These are phyloP conservation scores for Simalia tracyae DNA, from an alignment of 2,797 vertebrate species.

Conservation along the genomic window DNA sequence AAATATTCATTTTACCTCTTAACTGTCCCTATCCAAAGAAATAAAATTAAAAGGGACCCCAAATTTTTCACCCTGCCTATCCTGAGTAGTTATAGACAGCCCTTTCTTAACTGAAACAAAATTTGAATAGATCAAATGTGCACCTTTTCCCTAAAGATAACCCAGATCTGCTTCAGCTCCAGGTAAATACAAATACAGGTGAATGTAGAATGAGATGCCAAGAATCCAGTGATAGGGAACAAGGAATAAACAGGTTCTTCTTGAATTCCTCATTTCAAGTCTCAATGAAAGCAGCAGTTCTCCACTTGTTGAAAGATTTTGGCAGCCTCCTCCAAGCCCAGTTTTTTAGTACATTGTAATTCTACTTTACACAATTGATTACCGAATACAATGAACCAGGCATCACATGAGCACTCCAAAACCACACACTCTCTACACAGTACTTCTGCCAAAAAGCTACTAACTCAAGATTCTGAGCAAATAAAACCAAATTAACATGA, in stretches of 20 bases:
- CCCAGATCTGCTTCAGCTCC: conserved; percentile 61
- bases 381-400: conserved; percentile 50
- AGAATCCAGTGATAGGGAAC: conserved; percentile 69
- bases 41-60: background rate
- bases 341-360: conserved; percentile 56
- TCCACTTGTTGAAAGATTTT: conserved; percentile 46
- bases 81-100: background rate
- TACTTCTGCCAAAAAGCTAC: conserved; percentile 40
- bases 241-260: conserved; percentile 68
- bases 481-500: conserved; percentile 54
- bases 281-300: conserved; percentile 36
- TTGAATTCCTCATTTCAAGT: conserved; percentile 42
- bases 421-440: conserved; percentile 47
- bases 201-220: conserved; percentile 74
- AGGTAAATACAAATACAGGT: conserved; percentile 46
- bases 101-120: background rate
- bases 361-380: conserved; percentile 37
- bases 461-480: conserved; percentile 58
- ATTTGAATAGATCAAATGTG: background rate
- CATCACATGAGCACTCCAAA: conserved; percentile 47
- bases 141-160: conserved; percentile 50
- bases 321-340: conserved; percentile 34
- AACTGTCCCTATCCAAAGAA: background rate
- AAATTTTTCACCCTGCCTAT: background rate
- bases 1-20: background rate